Percentiles rank a stretch among this genome's conserved stretches.
phyloP scores from a whole-genome alignment of 2,113 vertebrate genomes.

The Fulica atra region DNA sequence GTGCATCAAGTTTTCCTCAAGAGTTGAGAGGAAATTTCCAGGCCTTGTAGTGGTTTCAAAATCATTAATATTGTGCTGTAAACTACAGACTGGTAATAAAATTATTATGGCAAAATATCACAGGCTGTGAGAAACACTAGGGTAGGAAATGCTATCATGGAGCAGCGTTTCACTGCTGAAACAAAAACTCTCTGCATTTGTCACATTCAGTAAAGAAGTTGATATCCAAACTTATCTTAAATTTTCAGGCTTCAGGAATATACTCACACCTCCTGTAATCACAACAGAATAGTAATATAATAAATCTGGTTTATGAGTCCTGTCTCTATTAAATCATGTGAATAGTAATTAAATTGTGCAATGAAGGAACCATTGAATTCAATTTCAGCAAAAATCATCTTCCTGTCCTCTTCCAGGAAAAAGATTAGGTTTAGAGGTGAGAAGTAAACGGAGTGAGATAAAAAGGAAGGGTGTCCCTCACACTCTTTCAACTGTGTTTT shows the following conservation, averaged over 20 bases:
- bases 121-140: neutral
- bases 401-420: neutral
- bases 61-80: neutral
- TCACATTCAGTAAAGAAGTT: neutral
- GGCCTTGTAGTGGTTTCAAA: neutral
- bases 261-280: conserved; percentile 11
- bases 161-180: neutral
- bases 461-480: neutral
- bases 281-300: conserved; percentile 36
- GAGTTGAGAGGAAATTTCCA: neutral
- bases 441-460: neutral
- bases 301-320: conserved; percentile 37
- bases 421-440: conserved; percentile 1
- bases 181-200: neutral
- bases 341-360: conserved; percentile 57
- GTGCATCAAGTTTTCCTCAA: neutral
- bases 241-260: conserved; percentile 38
- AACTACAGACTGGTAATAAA: neutral
- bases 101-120: conserved; percentile 2
- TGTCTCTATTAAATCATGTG: conserved; percentile 49
- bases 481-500: neutral
- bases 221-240: conserved; percentile 33
- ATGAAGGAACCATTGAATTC: conserved; percentile 13
- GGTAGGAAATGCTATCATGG: neutral
- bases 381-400: conserved; percentile 42